phyloP scores from a whole-genome alignment of 2,797 vertebrate genomes.

The Oreortyx pictus region DNA sequence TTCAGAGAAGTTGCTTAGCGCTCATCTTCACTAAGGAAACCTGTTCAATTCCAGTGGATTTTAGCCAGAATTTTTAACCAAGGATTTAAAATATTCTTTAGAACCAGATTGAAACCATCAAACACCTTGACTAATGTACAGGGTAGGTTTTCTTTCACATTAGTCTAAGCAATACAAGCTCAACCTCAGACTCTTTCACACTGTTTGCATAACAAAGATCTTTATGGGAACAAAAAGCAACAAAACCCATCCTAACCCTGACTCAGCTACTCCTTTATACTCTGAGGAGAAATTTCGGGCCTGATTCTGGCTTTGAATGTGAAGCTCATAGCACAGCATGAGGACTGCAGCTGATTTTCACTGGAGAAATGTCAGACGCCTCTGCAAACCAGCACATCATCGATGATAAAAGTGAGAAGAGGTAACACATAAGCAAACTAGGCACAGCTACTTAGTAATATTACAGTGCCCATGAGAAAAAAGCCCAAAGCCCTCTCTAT shows the following conservation, averaged over 20 bases:
- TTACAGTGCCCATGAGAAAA: neutral
- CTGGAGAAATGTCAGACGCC: neutral
- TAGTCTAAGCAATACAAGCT: neutral
- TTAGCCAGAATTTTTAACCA: neutral
- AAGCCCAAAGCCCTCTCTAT: neutral
- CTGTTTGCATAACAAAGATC: neutral
- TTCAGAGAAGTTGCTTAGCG: neutral
- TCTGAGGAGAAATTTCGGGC: conserved; percentile 27
- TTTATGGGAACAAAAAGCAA: neutral
- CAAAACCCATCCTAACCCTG: neutral
- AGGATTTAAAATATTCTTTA: neutral
- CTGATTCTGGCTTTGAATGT: neutral
- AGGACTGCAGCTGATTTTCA: neutral
- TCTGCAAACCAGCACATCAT: neutral
- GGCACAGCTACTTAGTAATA: neutral
- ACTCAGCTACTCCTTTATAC: conserved; percentile 6
- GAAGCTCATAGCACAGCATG: neutral
- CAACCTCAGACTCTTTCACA: neutral
- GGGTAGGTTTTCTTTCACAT: neutral
- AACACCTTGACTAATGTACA: neutral
- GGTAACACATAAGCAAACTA: neutral
- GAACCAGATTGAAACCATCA: neutral
- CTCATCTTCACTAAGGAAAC: neutral
- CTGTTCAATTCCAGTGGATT: neutral
- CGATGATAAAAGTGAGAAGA: neutral